Conservation (phyloP, 2,797 vertebrate genomes). For the Orientallactaga sibirica region DNA sequence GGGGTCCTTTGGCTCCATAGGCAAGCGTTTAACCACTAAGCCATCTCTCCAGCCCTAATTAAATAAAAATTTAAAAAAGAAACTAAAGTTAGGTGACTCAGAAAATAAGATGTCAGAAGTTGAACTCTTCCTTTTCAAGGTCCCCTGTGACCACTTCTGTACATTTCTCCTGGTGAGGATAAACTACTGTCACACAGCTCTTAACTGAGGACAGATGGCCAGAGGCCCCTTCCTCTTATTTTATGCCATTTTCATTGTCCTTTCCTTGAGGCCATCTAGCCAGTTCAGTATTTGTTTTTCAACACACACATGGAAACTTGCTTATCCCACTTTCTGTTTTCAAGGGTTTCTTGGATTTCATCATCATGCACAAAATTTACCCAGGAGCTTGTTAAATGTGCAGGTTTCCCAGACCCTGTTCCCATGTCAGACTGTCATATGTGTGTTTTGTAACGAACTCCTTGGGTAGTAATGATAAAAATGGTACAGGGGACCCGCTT, state of each 20-base stretch:
- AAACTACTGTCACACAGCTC: too few relatives aligned
- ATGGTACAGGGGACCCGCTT: not conserved
- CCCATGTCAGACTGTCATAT: not conserved
- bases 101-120: not conserved
- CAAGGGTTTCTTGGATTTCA: slow-evolving; percentile 35
- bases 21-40: too few relatives aligned
- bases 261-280: not conserved
- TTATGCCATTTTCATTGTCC: not conserved
- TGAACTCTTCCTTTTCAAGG: not conserved
- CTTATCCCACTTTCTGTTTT: slow-evolving; percentile 17
- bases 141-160: not conserved
- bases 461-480: not conserved
- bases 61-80: not conserved
- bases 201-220: not conserved
- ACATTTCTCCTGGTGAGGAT: not conserved
- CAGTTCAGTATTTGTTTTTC: not conserved
- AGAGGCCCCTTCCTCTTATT: not conserved
- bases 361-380: not conserved
- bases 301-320: not conserved
- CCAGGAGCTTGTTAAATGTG: not conserved
- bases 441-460: not conserved
- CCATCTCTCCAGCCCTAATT: too few relatives aligned
- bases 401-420: not conserved
- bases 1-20: too few relatives aligned
- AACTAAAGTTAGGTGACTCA: not conserved